These are phyloP conservation scores for Falco punctatus DNA, from an alignment of 2,113 vertebrate species.

Conservation along the genomic window DNA sequence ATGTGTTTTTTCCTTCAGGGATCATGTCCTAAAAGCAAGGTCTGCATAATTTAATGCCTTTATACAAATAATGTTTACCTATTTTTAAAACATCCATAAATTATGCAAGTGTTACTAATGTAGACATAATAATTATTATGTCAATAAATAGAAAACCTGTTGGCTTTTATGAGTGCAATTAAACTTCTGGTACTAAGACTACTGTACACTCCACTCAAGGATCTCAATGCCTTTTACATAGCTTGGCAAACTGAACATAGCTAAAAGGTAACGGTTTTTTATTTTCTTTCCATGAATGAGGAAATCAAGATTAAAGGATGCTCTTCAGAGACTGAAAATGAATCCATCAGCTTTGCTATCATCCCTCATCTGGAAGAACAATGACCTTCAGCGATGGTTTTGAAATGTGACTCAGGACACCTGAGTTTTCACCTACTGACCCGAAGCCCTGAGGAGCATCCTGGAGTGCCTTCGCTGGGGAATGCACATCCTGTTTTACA, in stretches of 20 bases:
- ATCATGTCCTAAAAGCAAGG: conserved; percentile 9
- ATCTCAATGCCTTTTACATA: neutral
- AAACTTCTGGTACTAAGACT: neutral
- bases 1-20: conserved; percentile 57
- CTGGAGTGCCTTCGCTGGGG: neutral
- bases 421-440: neutral
- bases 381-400: neutral
- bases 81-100: neutral
- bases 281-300: neutral
- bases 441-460: neutral
- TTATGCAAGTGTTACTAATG: neutral
- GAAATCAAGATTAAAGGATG: neutral
- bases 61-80: neutral
- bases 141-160: neutral
- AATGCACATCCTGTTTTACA: rapidly evolving
- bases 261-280: neutral
- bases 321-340: neutral
- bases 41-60: neutral
- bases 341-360: neutral
- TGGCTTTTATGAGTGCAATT: neutral
- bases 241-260: neutral
- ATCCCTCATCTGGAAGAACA: neutral
- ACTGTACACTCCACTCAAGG: neutral
- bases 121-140: neutral
- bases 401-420: neutral